A percentile compares a stretch with the other conserved stretches of the same genome.
These are phyloP conservation scores for Drymonia ruficornis DNA, from an alignment of 2,888 invertebrate species.

Conservation along the genomic window DNA sequence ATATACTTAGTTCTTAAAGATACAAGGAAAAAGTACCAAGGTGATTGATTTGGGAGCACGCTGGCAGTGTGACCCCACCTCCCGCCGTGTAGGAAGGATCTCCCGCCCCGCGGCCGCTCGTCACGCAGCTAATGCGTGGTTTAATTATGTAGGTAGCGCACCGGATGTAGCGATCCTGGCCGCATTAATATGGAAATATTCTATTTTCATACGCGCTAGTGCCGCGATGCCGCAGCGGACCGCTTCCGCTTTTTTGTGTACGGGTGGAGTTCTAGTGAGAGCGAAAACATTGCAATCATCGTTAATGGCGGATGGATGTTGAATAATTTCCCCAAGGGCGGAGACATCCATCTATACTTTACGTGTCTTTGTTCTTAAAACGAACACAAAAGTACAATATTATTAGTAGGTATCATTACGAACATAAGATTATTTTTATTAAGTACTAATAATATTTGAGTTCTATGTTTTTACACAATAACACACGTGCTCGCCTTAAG, in stretches of 20 bases:
- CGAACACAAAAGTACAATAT: too few relatives aligned
- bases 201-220: slow-evolving; percentile 41
- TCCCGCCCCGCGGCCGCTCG: slow-evolving; percentile 14
- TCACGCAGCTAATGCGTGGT: slow-evolving; percentile 43
- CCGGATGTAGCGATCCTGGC: slow-evolving; percentile 38
- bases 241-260: slow-evolving; percentile 3
- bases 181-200: slow-evolving; percentile 53
- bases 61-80: slow-evolving; percentile 7
- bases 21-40: too few relatives aligned
- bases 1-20: too few relatives aligned
- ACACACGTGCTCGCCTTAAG: too few relatives aligned
- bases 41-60: not conserved
- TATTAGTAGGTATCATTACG: too few relatives aligned
- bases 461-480: too few relatives aligned
- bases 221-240: slow-evolving; percentile 12
- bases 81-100: slow-evolving; percentile 11
- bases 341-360: too few relatives aligned
- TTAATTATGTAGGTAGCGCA: slow-evolving; percentile 50
- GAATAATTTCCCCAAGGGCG: too few relatives aligned
- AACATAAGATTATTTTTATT: too few relatives aligned
- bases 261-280: not conserved
- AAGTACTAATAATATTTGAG: too few relatives aligned
- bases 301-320: too few relatives aligned
- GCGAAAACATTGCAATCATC: not conserved
- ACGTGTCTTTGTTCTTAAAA: too few relatives aligned